Evolutionary conservation across 2,113 vertebrate species (phyloP).

Genomic region (Pterocles gutturalis): DNA sequence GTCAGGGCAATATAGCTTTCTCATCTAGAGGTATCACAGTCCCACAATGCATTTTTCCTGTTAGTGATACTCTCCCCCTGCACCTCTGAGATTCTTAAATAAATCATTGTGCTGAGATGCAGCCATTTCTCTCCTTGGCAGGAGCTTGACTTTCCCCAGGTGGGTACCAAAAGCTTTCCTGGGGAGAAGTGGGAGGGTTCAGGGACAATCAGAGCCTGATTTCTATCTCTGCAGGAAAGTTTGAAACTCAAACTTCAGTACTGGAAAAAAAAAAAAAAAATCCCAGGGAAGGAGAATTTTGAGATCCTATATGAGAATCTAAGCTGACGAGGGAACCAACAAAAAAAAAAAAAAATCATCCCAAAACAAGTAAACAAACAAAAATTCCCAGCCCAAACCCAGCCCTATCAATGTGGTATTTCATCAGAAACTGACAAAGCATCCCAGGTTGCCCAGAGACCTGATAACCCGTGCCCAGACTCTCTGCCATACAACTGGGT

Average conservation of each 20-base stretch:
- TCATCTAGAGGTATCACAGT: constrained; percentile 30
- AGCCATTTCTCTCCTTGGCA: neutral
- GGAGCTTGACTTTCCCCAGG: neutral
- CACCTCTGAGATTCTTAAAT: neutral
- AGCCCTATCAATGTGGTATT: neutral
- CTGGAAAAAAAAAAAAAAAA: neutral
- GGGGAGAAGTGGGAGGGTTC: neutral
- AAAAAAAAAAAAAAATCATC: neutral
- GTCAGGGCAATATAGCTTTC: constrained; percentile 38
- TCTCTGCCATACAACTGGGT: neutral
- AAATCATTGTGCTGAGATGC: neutral
- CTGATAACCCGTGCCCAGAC: neutral
- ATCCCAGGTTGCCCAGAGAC: neutral
- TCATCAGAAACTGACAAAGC: neutral
- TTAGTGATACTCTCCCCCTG: neutral
- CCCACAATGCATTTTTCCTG: constrained; percentile 35
- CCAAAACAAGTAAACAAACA: neutral
- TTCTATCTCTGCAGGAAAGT: neutral
- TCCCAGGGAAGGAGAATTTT: neutral
- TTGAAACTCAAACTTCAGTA: neutral
- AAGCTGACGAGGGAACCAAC: neutral
- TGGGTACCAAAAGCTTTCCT: neutral
- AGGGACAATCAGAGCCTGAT: neutral
- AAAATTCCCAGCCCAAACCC: neutral
- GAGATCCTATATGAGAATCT: neutral